Percentiles rank a stretch among this genome's conserved stretches.
These are phyloP conservation scores for Brachyhypopomus gauderio DNA, from an alignment of 2,113 vertebrate genomes.

Conservation along the genomic window DNA sequence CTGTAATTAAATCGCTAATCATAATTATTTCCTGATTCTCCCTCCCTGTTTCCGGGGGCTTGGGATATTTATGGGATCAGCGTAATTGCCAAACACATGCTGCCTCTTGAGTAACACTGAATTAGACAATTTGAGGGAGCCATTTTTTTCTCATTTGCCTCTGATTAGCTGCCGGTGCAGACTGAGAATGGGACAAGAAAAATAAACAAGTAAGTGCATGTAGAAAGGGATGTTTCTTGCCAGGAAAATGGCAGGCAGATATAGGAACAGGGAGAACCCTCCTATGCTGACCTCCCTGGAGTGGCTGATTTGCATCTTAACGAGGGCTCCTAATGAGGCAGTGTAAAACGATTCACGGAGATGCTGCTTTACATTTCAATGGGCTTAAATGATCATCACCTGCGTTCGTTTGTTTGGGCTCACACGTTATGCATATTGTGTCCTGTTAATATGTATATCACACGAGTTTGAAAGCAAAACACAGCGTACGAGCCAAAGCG, in stretches of 20 bases:
- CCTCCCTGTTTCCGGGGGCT: constrained; percentile 65
- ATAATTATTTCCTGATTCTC: constrained; percentile 74
- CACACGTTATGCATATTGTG: neutral
- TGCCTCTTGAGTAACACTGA: constrained; percentile 61
- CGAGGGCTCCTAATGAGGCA: constrained; percentile 48
- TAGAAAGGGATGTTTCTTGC: constrained; percentile 18
- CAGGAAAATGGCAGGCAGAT: constrained; percentile 32
- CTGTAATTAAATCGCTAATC: constrained; percentile 75
- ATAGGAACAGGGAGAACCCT: constrained; percentile 24
- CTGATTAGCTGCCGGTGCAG: constrained; percentile 67
- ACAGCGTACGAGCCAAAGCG: neutral
- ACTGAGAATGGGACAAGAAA: constrained; percentile 52
- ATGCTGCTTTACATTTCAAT: constrained; percentile 50
- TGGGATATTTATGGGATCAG: constrained; percentile 72
- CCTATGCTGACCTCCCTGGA: neutral
- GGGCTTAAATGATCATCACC: constrained; percentile 38
- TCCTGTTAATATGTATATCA: neutral
- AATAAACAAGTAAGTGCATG: constrained; percentile 31
- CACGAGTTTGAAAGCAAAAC: neutral
- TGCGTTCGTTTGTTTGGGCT: neutral
- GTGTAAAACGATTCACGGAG: constrained; percentile 32
- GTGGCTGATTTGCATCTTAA: constrained; percentile 60
- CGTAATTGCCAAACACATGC: constrained; percentile 74
- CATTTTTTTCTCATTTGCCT: constrained; percentile 65
- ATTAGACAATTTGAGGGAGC: constrained; percentile 67